Evolutionary conservation across 2,113 vertebrate genomes (phyloP).

Genomic region (Chamaea fasciata): DNA sequence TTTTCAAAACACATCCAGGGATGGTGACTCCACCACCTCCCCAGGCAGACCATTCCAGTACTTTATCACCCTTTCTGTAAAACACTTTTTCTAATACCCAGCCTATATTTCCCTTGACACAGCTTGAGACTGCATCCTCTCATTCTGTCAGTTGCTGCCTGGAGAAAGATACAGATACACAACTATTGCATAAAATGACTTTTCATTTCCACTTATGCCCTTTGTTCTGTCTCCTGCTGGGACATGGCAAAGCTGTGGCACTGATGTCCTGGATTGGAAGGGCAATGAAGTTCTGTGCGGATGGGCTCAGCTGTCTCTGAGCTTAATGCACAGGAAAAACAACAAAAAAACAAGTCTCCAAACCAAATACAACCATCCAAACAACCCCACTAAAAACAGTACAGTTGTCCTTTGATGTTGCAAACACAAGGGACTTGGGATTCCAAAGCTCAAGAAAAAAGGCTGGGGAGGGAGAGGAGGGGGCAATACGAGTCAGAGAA

Average conservation of each 20-base stretch:
- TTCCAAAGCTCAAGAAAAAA: background rate
- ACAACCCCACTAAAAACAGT: background rate
- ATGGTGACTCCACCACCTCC: background rate
- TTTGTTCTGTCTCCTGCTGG: background rate
- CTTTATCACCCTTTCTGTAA: background rate
- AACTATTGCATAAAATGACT: background rate
- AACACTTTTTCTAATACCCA: background rate
- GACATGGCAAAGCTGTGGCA: rapidly evolving
- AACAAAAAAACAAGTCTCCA: background rate
- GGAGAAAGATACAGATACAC: background rate
- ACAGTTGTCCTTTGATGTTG: background rate
- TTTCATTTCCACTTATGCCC: background rate
- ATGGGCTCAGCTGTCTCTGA: background rate
- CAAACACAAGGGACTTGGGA: background rate
- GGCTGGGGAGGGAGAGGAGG: rapidly evolving
- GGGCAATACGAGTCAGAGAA: background rate
- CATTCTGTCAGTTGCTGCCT: background rate
- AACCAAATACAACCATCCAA: background rate
- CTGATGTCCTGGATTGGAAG: background rate
- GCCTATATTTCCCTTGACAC: background rate
- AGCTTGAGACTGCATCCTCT: background rate
- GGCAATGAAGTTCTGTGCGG: background rate
- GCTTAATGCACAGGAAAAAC: background rate
- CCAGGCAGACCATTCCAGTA: background rate
- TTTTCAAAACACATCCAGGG: background rate